These are phyloP conservation scores for Bombus superbus DNA, from an alignment of 1,140 invertebrate species.

Conservation along the genomic window DNA sequence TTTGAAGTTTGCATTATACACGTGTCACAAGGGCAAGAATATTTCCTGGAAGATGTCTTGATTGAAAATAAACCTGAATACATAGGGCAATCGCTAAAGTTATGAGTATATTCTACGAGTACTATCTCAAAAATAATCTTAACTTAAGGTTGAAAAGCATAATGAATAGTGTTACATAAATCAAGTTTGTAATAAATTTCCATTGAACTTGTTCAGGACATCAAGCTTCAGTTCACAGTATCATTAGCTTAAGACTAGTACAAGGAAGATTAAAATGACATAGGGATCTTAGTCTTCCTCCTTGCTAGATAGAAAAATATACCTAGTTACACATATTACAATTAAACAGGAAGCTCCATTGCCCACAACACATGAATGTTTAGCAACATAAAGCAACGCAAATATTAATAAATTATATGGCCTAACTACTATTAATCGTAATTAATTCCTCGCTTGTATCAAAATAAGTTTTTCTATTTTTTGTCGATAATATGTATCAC, in stretches of 20 bases:
- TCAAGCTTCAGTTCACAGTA: not conserved
- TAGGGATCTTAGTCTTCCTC: not conserved
- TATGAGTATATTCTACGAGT: not conserved
- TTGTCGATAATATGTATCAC: conserved; percentile 10
- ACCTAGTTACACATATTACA: not conserved
- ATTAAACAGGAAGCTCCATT: conserved; percentile 45
- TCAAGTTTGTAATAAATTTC: conserved; percentile 11
- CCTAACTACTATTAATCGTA: conserved; percentile 5
- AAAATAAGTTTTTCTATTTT: not conserved
- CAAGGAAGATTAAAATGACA: not conserved
- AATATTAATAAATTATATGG: conserved; percentile 15
- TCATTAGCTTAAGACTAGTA: not conserved
- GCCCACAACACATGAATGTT: conserved; percentile 29
- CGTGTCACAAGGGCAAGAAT: conserved; percentile 42
- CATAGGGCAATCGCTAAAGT: conserved; percentile 28
- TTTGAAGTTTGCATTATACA: not conserved
- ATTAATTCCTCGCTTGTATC: conserved; percentile 1
- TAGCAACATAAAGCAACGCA: conserved; percentile 23
- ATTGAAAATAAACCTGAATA: conserved; percentile 54
- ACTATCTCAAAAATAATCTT: not conserved
- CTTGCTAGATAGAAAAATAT: not conserved
- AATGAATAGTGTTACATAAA: conserved; percentile 12
- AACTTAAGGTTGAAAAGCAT: conserved; percentile 16
- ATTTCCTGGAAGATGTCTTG: conserved; percentile 27
- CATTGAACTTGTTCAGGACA: conserved; percentile 24